Evolutionary conservation across 2,888 invertebrate species (phyloP).

Genomic region (Plemyria rubiginata): DNA sequence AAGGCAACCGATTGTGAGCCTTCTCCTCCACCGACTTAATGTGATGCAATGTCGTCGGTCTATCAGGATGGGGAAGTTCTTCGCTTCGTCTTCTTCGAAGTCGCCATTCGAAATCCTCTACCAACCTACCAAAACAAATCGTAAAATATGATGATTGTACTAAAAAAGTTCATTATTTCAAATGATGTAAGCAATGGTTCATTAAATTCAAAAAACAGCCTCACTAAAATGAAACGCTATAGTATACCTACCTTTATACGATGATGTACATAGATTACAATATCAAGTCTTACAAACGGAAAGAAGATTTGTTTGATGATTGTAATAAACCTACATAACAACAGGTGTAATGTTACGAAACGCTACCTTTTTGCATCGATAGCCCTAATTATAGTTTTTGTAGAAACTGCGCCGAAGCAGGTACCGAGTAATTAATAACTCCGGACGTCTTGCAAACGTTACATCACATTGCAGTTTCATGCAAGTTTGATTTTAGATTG

Average conservation of each 20-base stretch:
- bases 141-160: neutral
- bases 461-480: slow-evolving; percentile 30
- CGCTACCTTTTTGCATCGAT: slow-evolving; percentile 37
- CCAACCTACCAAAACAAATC: no score
- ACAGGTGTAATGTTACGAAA: slow-evolving; percentile 32
- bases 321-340: slow-evolving; percentile 33
- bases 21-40: no score
- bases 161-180: neutral
- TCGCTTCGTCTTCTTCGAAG: no score
- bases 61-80: no score
- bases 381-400: slow-evolving; percentile 38
- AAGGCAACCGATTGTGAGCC: no score
- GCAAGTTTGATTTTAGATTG: slow-evolving; percentile 27
- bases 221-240: slow-evolving; percentile 6
- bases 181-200: neutral
- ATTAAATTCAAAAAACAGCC: slow-evolving; percentile 2
- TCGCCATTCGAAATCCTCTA: no score
- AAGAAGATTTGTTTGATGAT: slow-evolving; percentile 21
- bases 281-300: slow-evolving; percentile 15
- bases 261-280: slow-evolving; percentile 22
- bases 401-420: slow-evolving; percentile 37
- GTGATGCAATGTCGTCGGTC: no score
- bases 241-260: neutral
- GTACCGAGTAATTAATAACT: slow-evolving; percentile 35
- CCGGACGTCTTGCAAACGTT: slow-evolving; percentile 36